Evolutionary conservation across 2,888 invertebrate species (phyloP).

Genomic region (Callimorpha dominula): DNA sequence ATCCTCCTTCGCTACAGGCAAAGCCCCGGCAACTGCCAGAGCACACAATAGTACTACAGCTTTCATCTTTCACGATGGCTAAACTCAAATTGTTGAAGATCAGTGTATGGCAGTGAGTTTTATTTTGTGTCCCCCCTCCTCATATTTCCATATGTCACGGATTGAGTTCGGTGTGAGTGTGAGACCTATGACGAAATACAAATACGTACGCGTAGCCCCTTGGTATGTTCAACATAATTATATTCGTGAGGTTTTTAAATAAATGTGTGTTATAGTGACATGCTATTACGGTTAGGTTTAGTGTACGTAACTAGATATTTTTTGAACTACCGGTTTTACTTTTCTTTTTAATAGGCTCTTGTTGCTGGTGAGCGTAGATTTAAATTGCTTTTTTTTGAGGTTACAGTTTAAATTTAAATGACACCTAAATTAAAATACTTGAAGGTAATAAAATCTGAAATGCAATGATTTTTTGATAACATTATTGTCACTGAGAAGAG

Average conservation of each 20-base stretch:
- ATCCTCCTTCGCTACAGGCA: slow-evolving; percentile 78
- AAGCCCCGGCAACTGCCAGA: slow-evolving; percentile 69
- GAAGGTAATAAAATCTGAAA: background rate
- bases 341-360: slow-evolving; percentile 8
- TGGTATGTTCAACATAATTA: slow-evolving; percentile 66
- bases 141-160: slow-evolving; percentile 78
- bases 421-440: background rate
- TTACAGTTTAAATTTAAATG: background rate
- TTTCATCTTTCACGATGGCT: slow-evolving; percentile 76
- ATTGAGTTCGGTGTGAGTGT: slow-evolving; percentile 49
- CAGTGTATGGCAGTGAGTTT: slow-evolving; percentile 73
- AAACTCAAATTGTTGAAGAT: slow-evolving; percentile 79
- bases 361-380: background rate
- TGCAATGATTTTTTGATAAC: background rate
- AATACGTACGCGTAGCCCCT: slow-evolving; percentile 50
- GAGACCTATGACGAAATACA: slow-evolving; percentile 69
- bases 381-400: slow-evolving; percentile 2
- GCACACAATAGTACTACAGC: slow-evolving; percentile 72
- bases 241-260: slow-evolving; percentile 62
- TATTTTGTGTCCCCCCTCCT: slow-evolving; percentile 79
- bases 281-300: slow-evolving; percentile 50
- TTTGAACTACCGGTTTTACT: slow-evolving; percentile 42
- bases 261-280: slow-evolving; percentile 63
- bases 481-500: background rate
- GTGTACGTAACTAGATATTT: slow-evolving; percentile 13